phyloP scores from a whole-genome alignment of 2,888 invertebrate genomes.

The Drosophila formosana region DNA sequence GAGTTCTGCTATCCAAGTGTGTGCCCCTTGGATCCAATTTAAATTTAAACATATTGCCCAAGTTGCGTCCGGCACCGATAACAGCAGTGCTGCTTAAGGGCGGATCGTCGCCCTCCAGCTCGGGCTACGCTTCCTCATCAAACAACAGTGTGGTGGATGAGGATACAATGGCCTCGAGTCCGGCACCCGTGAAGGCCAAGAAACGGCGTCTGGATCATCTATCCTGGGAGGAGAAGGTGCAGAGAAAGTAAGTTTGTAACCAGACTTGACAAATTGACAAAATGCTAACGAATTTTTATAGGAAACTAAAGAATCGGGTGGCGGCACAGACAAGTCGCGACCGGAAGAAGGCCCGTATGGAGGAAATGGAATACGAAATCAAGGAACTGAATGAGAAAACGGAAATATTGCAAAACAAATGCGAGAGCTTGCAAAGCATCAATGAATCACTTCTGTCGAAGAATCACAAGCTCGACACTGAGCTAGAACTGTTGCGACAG shows the following conservation, averaged over 20 bases:
- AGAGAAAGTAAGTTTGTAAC: conserved; percentile 91
- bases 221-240: conserved; percentile 94
- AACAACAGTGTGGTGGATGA: conserved; percentile 63
- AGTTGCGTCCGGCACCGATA: conserved; percentile 64
- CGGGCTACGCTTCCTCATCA: conserved; percentile 66
- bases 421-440: conserved; percentile 86
- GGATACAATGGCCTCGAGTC: conserved; percentile 41
- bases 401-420: conserved; percentile 87
- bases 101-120: conserved; percentile 51
- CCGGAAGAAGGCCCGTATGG: conserved; percentile 96
- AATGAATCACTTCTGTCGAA: conserved; percentile 88
- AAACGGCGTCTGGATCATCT: conserved; percentile 93
- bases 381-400: conserved; percentile 88
- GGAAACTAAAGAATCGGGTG: conserved; percentile 97
- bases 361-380: conserved; percentile 92
- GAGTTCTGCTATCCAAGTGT: conserved; percentile 83
- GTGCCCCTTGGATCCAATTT: conserved; percentile 80
- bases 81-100: conserved; percentile 57
- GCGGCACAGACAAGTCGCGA: conserved; percentile 99
- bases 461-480: conserved; percentile 89
- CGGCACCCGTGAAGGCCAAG: conserved; percentile 82
- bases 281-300: conserved; percentile 80
- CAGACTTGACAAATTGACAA: background rate
- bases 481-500: conserved; percentile 88
- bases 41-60: conserved; percentile 74